phyloP scores from a whole-genome alignment of 1,140 invertebrate genomes.

The Manduca sexta region DNA sequence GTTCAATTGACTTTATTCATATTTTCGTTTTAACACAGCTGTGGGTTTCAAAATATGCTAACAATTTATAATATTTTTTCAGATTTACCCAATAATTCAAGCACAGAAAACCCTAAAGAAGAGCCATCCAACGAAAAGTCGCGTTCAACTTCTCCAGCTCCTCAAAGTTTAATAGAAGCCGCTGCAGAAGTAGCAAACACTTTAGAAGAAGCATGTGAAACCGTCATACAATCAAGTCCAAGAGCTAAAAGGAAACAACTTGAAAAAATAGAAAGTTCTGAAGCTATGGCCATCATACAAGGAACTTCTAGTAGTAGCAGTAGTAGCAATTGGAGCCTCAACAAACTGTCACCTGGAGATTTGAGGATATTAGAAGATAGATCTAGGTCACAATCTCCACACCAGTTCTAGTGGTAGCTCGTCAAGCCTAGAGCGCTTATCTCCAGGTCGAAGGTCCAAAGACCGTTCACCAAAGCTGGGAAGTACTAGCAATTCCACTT shows the following conservation, averaged over 20 bases:
- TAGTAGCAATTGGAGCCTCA: slow-evolving; percentile 71
- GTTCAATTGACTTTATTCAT: slow-evolving; percentile 9
- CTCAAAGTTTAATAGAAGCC: slow-evolving; percentile 75
- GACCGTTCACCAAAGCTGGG: slow-evolving; percentile 69
- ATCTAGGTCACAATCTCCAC: slow-evolving; percentile 67
- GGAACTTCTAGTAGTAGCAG: slow-evolving; percentile 68
- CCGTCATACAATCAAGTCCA: slow-evolving; percentile 76
- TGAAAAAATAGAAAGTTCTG: slow-evolving; percentile 61
- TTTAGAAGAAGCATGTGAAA: slow-evolving; percentile 80
- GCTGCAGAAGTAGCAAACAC: slow-evolving; percentile 78
- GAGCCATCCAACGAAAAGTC: slow-evolving; percentile 30
- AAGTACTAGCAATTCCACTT: slow-evolving; percentile 70
- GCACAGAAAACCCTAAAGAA: slow-evolving; percentile 37
- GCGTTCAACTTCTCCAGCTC: slow-evolving; percentile 20
- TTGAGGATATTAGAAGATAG: slow-evolving; percentile 73
- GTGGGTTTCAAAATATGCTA: no score
- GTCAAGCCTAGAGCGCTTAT: slow-evolving; percentile 67
- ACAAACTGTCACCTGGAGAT: slow-evolving; percentile 71
- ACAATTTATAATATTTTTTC: no score
- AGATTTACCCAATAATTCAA: slow-evolving; percentile 35
- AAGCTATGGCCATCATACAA: slow-evolving; percentile 68
- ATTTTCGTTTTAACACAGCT: no score
- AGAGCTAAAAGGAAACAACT: slow-evolving; percentile 69
- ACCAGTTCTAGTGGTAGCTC: slow-evolving; percentile 71
- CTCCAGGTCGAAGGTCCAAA: slow-evolving; percentile 68